Base-by-base conservation (phyloP, 2,888 invertebrate genomes). In the Anthoptus insignis region DNA sequence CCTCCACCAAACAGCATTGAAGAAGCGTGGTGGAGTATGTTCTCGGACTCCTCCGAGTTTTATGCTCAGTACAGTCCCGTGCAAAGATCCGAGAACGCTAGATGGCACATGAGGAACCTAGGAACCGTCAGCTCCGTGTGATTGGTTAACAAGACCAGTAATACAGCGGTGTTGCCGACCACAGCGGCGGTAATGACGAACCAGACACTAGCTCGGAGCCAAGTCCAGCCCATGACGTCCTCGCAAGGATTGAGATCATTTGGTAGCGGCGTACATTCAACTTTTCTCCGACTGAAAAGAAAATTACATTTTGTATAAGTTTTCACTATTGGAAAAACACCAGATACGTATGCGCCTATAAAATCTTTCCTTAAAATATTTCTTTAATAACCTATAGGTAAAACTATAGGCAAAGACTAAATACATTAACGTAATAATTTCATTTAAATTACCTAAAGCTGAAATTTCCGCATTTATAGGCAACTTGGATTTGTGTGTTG, bases 201-300 rank as follows among this genome's bases (percentile, higher is more conserved):
- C 98, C 98, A 99, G 2, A 98, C 97, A 58, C 97, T 96, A 72
- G 96, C 94, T 61, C 97, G 94, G 2, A 97, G 91, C 95, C 96
- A 97, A 49, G 95, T 87, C 83, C 96, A 96, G 22, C 97, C 97
- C 96, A 98, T 97, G 65, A 98, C 97, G 82, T 98, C 98, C 81
- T 98, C 98, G 84, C 98, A 98, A 0, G 98, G 98, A 86, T 97
- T 98, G 57, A 98, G 89, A 0, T 97, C 97, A 84, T 98, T 96
- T 0, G 97, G 96, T 68, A 94, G 93, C 0, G 98, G 98, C 39
- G 92, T 94, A 81, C 97, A 97, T 76, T 94, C 92, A 4, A 96
- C 93, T 71, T 91, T 77, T 8, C 88, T 81, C 1, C 75, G 81
- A 24, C 89, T 91, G 84, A 7, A 81, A 83, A 54, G 14, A 54